A percentile compares a stretch with the other conserved stretches of the same genome.
Evolutionary conservation across 1,140 invertebrate species (phyloP).

Genomic region (Drosophila setifemur): DNA sequence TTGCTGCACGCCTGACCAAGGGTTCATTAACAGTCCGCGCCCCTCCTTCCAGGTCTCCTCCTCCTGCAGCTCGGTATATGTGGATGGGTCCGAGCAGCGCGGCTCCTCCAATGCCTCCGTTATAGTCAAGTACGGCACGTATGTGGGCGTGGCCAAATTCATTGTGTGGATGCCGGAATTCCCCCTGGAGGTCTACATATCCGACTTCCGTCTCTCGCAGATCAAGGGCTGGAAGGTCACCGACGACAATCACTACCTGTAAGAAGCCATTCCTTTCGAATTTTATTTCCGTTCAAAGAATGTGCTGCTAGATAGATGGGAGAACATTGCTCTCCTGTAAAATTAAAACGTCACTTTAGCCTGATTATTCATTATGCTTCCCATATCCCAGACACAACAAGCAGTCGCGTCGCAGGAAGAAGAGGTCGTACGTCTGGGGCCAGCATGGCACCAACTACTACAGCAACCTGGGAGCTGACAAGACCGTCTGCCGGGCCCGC

Average conservation of each 20-base stretch:
- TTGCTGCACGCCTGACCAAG: too few species aligned
- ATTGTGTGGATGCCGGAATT: conserved; percentile 99
- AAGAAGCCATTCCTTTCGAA: too few species aligned
- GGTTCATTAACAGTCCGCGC: background rate
- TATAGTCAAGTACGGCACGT: conserved; percentile 96
- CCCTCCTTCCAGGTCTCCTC: conserved; percentile 91
- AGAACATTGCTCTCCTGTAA: fast-evolving
- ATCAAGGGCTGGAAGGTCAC: conserved; percentile 94
- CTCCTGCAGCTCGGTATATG: conserved; percentile 97
- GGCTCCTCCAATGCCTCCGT: conserved; percentile 97
- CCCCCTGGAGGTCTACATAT: conserved; percentile 93
- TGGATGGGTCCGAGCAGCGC: conserved; percentile 97
- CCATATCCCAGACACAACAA: conserved; percentile 65
- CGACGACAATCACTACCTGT: conserved; percentile 86
- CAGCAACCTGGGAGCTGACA: conserved; percentile 85
- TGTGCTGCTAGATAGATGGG: too few species aligned
- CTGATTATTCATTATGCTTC: background rate
- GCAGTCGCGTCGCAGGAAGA: conserved; percentile 84
- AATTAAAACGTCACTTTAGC: background rate
- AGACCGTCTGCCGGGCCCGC: conserved; percentile 88
- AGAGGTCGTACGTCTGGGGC: conserved; percentile 84
- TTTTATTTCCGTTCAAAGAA: too few species aligned
- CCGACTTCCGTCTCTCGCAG: conserved; percentile 94
- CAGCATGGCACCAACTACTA: conserved; percentile 82
- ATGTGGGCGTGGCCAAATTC: conserved; percentile 93